Base-by-base conservation (phyloP, 2,797 vertebrate species). In the Lates japonicus region DNA sequence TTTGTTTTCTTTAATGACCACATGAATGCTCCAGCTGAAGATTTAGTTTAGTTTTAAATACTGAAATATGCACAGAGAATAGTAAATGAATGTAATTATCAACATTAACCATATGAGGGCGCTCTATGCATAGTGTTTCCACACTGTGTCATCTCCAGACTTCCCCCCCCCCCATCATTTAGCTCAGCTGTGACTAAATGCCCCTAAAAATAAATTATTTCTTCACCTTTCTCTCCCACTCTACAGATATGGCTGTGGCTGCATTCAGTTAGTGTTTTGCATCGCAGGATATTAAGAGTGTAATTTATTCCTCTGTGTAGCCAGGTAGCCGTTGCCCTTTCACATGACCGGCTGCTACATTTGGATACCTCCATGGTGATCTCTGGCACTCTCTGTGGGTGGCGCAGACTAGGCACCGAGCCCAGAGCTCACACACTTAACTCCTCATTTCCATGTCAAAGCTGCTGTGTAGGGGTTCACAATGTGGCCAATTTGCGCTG, bases 401-500 rank as follows among this genome's bases (percentile, higher is more conserved):
- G 95, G 95, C 71, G 83, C 74, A 72, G 86, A 89, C 91, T 64
- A 87, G 95, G 95, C 95, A 93, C 85, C 9, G 82, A 88, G 94
- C 95, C 95, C 95, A 93, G 93, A 93, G 84, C 94, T 82, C 86
- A 86, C 90, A 89, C 93, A 93, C 95, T 95, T 93, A 92, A 92
- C 94, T 94, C 90, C 94, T 95, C 92, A 96, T 96, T 95, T 95
- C 86, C 95, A 96, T 96, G 93, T 95, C 92, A 96, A 96, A 95
- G 95, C 80, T 64, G 37, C 79, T 80, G 84, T 89, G 88, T 87
- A 89, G 87, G 81, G 76, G 76, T 88, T 85, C 89, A 94, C 93
- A 95, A 93, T 95, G 94, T 90, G 84, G 91, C 92, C 94, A 96
- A 95, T 96, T 96, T 96, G 94, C 77, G 80, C 94, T 90, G 92